A percentile compares a stretch with the other conserved stretches of the same genome.
phyloP scores from a whole-genome alignment of 2,797 vertebrate species.

The Halcyon smyrnensis region DNA sequence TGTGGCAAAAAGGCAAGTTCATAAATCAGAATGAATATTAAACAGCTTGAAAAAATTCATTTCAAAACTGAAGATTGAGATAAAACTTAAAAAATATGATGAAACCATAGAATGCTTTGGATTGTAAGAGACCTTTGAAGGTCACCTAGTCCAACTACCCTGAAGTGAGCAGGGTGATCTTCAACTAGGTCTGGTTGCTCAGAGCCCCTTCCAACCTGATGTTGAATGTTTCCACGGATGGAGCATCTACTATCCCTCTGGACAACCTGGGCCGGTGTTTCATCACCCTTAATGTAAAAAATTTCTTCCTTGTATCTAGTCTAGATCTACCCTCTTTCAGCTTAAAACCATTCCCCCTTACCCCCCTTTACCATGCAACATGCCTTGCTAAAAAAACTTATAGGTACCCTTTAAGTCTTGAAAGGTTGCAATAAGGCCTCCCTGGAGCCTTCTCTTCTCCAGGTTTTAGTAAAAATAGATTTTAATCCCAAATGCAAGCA shows the following conservation, averaged over 20 bases:
- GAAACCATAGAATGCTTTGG: background rate
- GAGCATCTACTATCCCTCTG: background rate
- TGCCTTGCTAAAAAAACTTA: background rate
- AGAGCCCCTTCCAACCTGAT: background rate
- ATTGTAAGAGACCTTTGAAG: background rate
- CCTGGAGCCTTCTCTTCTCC: background rate
- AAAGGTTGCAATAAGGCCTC: background rate
- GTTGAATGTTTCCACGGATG: background rate
- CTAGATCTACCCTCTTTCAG: background rate
- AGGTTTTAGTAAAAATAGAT: background rate
- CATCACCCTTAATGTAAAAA: background rate
- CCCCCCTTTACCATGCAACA: background rate
- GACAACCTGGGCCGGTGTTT: background rate
- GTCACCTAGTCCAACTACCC: background rate
- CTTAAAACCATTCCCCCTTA: background rate
- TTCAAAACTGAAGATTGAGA: background rate
- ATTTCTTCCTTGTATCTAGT: background rate
- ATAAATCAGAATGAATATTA: background rate
- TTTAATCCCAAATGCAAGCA: background rate
- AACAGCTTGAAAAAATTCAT: background rate
- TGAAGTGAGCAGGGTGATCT: background rate
- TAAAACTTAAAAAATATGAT: background rate
- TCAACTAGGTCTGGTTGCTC: background rate
- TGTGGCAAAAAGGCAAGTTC: background rate
- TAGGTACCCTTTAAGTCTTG: background rate